Base-by-base conservation (phyloP, 2,797 vertebrate genomes). In the Enteromius anoplus region DNA sequence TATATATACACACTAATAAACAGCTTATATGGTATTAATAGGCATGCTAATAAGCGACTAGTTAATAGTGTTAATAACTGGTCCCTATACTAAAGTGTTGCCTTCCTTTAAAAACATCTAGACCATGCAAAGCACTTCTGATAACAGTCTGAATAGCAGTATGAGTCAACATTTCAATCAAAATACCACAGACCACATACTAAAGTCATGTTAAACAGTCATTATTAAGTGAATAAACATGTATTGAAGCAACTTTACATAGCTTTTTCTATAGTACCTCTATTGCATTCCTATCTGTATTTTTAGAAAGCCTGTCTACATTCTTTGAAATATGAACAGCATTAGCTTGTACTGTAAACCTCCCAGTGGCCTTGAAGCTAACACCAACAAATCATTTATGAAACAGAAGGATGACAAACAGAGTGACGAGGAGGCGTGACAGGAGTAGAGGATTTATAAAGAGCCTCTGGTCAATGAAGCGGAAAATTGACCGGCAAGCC, bases 101-200 rank as follows among this genome's bases (percentile, higher is more conserved):
- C 1, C 45, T 2, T 53, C 21, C 21, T 53, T 53, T n/a, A n/a
- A 10, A 73, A 58, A n/a, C 23, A 47, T 62, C 32, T 47, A 32
- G 40, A 21, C 34, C 15, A 58, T 4, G 3, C 26, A 34, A 51
- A 55, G 58, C 42, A 37, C 47, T 34, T 23, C 21, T 49, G 42
- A 72, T 47, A 26, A 62, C n/a, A 65, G n/a, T 75, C 60, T 66
- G 47, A 29, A 75, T 37, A 75, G 32, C 62, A 26, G 11, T 26
- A 42, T 45, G 4, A 55, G 47, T 65, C 60, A 75, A 7, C 42
- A 47, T 17, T 47, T 26, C 11, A 9, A 7, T 17, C 68, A 45
- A 26, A 70, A 45, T 70, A 26, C n/a, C 14, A 70, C 10, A 42
- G 2, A 68, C 34, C 19, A 2, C 32, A 40, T 68, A 40, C 21